Evolutionary conservation across 2,888 invertebrate species (phyloP), one percentile per base, ranked within the genome.

Genomic region (Lepidocyrtinus sp.): DNA sequence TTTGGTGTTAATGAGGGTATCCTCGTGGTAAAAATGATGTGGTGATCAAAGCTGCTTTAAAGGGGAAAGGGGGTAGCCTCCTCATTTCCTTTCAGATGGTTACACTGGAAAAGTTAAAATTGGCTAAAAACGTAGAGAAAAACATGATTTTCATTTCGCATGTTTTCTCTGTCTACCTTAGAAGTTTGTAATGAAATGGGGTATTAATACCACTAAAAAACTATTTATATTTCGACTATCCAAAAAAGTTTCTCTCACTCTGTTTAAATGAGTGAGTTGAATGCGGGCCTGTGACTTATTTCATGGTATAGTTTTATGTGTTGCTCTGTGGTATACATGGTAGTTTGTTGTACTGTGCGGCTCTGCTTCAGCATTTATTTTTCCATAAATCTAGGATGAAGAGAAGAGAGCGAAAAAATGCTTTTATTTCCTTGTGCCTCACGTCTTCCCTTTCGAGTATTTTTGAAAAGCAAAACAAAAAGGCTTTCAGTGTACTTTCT

Each of bases 221-320:
- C 59, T 59, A 59, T 59, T 59, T 59, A 21, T 50, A 50, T 59
- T 59, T n/a, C n/a, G n/a, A n/a, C n/a, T n/a, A n/a, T n/a, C n/a
- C n/a, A n/a, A n/a, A n/a, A n/a, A n/a, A n/a, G n/a, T n/a, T 62
- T 21, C 50, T 19, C 63, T 72, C 21, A 61, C 25, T 68, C 25
- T 59, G 59, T 70, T 27, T 19, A 26, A 26, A 9, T 72, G 72
- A 73, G 55, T 65, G 26, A 27, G 64, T 55, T 55, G 55, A 73
- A 73, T 73, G 65, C 73, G 73, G 73, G 73, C 55, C 65, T 73
- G 27, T 55, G 26, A 25, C 24, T 21, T 27, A 27, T 46, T 19
- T 19, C 45, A 68, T 2, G 50, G 50, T 7, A 7, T 59, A 21
- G 19, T 59, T 59, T 59, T 59, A 59, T 21, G 59, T 59, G 59